These are phyloP conservation scores for Amphimallon solstitiale DNA, from an alignment of 2,888 invertebrate species.

Conservation along the genomic window DNA sequence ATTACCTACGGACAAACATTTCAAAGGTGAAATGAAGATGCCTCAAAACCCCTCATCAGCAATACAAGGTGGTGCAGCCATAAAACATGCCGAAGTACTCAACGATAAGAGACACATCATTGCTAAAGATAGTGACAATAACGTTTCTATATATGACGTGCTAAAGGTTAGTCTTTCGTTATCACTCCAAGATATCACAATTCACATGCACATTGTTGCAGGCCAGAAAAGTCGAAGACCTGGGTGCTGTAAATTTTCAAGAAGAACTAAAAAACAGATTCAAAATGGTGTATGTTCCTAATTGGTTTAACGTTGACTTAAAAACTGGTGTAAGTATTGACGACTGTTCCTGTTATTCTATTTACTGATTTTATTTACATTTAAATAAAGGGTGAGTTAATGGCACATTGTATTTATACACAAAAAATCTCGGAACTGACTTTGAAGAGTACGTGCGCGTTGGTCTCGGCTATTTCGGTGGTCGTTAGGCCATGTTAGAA, in stretches of 20 bases:
- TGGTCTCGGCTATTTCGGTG: no score
- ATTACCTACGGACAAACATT: slow-evolving; percentile 62
- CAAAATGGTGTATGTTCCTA: slow-evolving; percentile 95
- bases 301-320: slow-evolving; percentile 99
- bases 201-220: slow-evolving; percentile 53
- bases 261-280: slow-evolving; percentile 91
- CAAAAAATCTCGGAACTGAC: no score
- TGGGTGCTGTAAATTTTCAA: slow-evolving; percentile 91
- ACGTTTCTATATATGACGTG: slow-evolving; percentile 93
- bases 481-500: no score
- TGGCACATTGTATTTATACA: no score
- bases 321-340: slow-evolving; percentile 87
- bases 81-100: slow-evolving; percentile 89
- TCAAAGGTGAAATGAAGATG: slow-evolving; percentile 59
- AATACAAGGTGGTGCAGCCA: slow-evolving; percentile 91
- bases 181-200: not conserved
- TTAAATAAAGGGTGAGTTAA: not conserved
- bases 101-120: slow-evolving; percentile 97
- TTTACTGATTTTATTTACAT: not conserved
- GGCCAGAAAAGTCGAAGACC: slow-evolving; percentile 87
- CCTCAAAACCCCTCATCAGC: slow-evolving; percentile 62
- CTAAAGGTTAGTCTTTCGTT: slow-evolving; percentile 71
- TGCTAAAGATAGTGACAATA: slow-evolving; percentile 93
- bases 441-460: no score
- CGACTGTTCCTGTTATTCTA: no score